phyloP scores from a whole-genome alignment of 2,888 invertebrate species.

The Andrena trimmerana region DNA sequence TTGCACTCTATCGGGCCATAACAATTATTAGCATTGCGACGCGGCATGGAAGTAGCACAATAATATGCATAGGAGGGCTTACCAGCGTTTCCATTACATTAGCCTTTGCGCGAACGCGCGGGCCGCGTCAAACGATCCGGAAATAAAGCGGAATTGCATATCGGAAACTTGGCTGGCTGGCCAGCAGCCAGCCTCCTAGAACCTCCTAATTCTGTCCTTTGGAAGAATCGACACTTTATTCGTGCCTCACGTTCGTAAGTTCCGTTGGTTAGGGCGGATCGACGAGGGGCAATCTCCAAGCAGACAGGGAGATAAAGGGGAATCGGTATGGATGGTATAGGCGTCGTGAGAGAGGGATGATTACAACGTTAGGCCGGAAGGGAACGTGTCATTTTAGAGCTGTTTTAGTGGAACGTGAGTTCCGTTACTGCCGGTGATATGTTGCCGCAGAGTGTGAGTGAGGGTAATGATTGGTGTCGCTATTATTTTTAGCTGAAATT shows the following conservation, averaged over 20 bases:
- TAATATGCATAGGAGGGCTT: slow-evolving; percentile 81
- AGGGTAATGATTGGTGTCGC: not conserved
- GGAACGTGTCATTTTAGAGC: not conserved
- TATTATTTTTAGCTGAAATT: too few species aligned
- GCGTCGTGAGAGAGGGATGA: slow-evolving; percentile 9
- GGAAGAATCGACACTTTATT: slow-evolving; percentile 72
- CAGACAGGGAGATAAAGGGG: slow-evolving; percentile 42
- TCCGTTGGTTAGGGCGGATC: slow-evolving; percentile 40
- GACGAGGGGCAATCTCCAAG: slow-evolving; percentile 51
- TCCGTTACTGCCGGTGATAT: not conserved
- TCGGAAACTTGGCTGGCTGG: slow-evolving; percentile 77
- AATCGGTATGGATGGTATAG: slow-evolving; percentile 27
- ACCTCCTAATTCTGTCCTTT: slow-evolving; percentile 76
- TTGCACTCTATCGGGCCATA: slow-evolving; percentile 78
- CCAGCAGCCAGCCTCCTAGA: slow-evolving; percentile 64
- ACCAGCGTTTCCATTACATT: slow-evolving; percentile 82
- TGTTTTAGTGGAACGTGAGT: not conserved
- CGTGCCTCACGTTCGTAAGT: slow-evolving; percentile 56
- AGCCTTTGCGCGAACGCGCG: slow-evolving; percentile 77
- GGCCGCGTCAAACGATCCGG: slow-evolving; percentile 79
- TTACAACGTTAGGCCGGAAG: slow-evolving; percentile 8
- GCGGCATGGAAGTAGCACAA: slow-evolving; percentile 78
- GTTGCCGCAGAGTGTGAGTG: not conserved
- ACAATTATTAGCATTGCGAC: slow-evolving; percentile 81
- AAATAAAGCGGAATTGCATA: slow-evolving; percentile 82